Evolutionary conservation across 2,888 invertebrate genomes (phyloP).

Genomic region (Zygaena filipendulae): DNA sequence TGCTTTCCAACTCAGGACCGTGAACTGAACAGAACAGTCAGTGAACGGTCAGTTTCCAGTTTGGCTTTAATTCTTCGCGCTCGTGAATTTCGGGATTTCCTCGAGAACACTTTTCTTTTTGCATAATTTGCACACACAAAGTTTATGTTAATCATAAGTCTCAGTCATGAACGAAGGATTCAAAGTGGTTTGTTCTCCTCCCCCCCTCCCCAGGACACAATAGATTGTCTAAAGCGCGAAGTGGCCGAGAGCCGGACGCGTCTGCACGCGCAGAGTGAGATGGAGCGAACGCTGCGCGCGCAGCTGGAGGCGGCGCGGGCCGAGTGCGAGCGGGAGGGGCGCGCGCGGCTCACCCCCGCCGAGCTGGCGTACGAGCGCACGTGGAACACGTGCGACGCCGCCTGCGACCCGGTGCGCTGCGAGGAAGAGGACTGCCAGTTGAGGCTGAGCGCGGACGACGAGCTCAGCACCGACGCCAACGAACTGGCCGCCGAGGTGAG

Average conservation of each 20-base stretch:
- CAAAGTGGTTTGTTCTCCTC: conserved; percentile 15
- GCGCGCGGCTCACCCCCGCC: conserved; percentile 12
- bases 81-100: no score
- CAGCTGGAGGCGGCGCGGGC: conserved; percentile 55
- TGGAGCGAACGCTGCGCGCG: conserved; percentile 54
- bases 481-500: conserved; percentile 58
- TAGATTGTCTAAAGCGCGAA: conserved; percentile 56
- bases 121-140: no score
- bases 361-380: conserved; percentile 28
- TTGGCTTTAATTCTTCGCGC: no score
- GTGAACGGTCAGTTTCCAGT: no score
- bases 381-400: conserved; percentile 46
- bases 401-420: conserved; percentile 54
- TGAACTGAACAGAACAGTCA: no score
- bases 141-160: no score
- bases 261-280: conserved; percentile 54
- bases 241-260: conserved; percentile 54
- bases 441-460: conserved; percentile 44
- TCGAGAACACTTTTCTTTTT: no score
- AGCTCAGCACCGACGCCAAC: conserved; percentile 54
- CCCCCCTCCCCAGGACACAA: conserved; percentile 37
- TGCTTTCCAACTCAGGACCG: no score
- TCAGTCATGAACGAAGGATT: background rate
- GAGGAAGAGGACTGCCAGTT: conserved; percentile 44
- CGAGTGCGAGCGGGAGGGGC: conserved; percentile 29